Evolutionary conservation across 2,797 vertebrate species (phyloP), one percentile per base, ranked within the genome.

Genomic region (Otolemur crassicaudatus): DNA sequence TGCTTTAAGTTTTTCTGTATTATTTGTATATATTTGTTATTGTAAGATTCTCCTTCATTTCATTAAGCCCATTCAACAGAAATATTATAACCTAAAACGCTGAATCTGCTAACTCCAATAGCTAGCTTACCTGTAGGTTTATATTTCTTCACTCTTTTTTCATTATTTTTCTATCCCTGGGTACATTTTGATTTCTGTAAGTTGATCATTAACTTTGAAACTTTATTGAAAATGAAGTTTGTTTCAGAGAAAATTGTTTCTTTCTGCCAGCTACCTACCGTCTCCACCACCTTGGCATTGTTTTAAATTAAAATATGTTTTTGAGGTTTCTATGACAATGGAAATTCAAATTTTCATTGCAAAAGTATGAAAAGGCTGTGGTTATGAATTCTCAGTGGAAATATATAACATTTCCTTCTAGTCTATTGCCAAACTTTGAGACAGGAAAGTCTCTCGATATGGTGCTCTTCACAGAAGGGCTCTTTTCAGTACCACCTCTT

Each of bases 231-330:
- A 93, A 77, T 80, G 37, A 88, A 58, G 46, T 27, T 29, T 67
- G 95, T 89, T 85, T 61, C 37, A 49, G 65, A 84, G 16, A 81
- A 80, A 94, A 75, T 67, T 83, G 27, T 92, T 88, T 37, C 4
- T 40, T 22, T 72, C 77, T 94, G 22, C 23, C 10, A 77, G 79
- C 83, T 96, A 63, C 31, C 29, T 70, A 27, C 79, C 58, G 40
- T 6, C 56, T 87, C 22, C 17, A 65, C 67, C 80, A 94, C 43
- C n/a, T 37, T 76, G 75, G 43, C 49, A 75, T 70, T 43, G 6
- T 72, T 91, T 96, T 96, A 91, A 95, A 91, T 91, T 93, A 93
- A 95, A 97, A 65, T 91, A 84, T 70, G 23, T 43, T 79, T 93
- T 72, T 37, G 37, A 86, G 65, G n/a, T 67, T 93, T 87, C 60